Evolutionary conservation across 2,888 invertebrate species (phyloP).

Genomic region (Agrochola circellaris): DNA sequence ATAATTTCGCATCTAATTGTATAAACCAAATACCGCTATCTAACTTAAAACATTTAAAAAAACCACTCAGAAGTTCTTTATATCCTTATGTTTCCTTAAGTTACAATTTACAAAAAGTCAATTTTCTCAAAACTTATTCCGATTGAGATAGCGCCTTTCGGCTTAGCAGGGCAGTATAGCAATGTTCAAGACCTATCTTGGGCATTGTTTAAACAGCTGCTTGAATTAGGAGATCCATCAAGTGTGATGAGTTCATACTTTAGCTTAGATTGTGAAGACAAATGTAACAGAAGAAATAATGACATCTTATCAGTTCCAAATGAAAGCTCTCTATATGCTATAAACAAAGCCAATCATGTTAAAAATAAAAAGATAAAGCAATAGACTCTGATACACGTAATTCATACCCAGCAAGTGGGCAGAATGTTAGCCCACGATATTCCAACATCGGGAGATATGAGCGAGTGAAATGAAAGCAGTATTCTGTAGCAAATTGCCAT

Average conservation of each 20-base stretch:
- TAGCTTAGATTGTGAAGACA: neutral
- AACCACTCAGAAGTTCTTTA: too few species aligned
- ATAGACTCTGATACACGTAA: slow-evolving; percentile 65
- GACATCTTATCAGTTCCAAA: neutral
- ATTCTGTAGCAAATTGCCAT: slow-evolving; percentile 58
- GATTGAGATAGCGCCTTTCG: too few species aligned
- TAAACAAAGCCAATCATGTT: neutral
- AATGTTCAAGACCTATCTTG: neutral
- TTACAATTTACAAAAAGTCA: too few species aligned
- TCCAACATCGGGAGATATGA: slow-evolving; percentile 72
- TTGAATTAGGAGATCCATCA: neutral
- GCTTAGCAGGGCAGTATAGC: too few species aligned
- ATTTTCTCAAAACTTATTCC: too few species aligned
- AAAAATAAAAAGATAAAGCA: slow-evolving; percentile 5
- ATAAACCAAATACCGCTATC: too few species aligned
- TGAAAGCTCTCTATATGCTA: neutral
- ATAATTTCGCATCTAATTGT: too few species aligned
- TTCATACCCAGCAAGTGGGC: slow-evolving; percentile 70
- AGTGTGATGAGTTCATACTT: neutral
- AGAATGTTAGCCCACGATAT: slow-evolving; percentile 74
- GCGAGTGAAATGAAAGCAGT: slow-evolving; percentile 75
- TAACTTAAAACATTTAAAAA: too few species aligned
- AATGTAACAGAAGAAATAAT: neutral
- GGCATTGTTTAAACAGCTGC: neutral
- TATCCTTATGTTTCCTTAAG: too few species aligned